Evolutionary conservation across 2,113 vertebrate species (phyloP), one percentile per base, ranked within the genome.

Genomic region (Lota lota): DNA sequence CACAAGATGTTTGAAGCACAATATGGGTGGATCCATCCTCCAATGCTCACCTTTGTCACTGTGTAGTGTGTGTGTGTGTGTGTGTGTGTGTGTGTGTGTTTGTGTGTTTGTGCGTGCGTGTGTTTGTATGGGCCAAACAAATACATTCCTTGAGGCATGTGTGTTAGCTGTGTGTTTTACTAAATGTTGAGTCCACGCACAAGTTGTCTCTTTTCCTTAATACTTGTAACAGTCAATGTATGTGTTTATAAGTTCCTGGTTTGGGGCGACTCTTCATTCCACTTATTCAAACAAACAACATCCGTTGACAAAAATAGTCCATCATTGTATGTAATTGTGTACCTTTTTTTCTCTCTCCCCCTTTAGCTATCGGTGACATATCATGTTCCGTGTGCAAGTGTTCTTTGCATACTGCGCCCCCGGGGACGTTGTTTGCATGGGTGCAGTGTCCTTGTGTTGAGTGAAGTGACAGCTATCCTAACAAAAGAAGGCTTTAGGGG

Each of bases 71-170:
- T 19, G 0, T 22, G 20, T 15, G 2, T 61, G 20, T 61, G 22
- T 61, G 59, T 61, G 10, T 16, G 20, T 62, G 22, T 22, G 20
- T 24, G 20, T 62, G 58, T 60, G 59, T 61, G 59, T 62, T 22
- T 62, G 61, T 33, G 61, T 62, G 61, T 62, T 24, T 64, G 61
- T 28, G 60, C 4, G 60, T 33, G 58, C 22, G 61, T 33, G 61
- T 63, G 61, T 63, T 28, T 47, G 28, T 63, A 33, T 11, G 33
- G 19, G 62, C n/a, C 1, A 33, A 4, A 33, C 28, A 33, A 33
- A 33, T 6, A 33, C 28, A 33, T 33, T 6, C 14, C 3, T 4
- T 33, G 22, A n/a, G 18, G 17, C 5, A 0, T 15, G 24, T 47
- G 62, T 19, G 24, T 62, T 5, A 6, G 61, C 24, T 60, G 24